phyloP scores from a whole-genome alignment of 2,113 vertebrate species.

The Paralichthys olivaceus region DNA sequence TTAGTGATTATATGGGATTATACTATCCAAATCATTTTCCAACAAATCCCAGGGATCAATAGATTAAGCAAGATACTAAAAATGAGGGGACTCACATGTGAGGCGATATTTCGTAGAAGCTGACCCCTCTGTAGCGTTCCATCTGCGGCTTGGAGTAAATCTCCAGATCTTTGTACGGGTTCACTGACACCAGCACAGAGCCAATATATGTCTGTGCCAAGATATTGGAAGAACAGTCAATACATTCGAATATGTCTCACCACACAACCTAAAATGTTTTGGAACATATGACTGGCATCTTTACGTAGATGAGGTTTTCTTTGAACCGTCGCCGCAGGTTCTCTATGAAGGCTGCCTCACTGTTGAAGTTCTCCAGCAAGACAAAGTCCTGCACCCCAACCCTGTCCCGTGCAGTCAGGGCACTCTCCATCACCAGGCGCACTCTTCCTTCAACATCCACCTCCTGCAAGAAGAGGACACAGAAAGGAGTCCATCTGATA shows the following conservation, averaged over 20 bases:
- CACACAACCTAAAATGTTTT: constrained; percentile 15
- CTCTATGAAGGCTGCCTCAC: constrained; percentile 95
- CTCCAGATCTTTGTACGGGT: constrained; percentile 96
- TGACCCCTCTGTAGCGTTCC: constrained; percentile 96
- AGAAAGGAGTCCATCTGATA: not conserved
- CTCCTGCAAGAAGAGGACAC: constrained; percentile 79
- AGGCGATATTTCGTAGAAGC: constrained; percentile 98
- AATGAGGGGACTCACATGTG: constrained; percentile 90
- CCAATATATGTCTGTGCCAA: constrained; percentile 92
- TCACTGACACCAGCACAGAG: constrained; percentile 95
- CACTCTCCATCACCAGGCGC: constrained; percentile 94
- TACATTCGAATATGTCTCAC: constrained; percentile 4
- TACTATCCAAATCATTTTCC: too few species aligned
- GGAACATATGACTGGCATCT: not conserved
- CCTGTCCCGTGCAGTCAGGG: constrained; percentile 93
- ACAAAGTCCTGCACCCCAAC: constrained; percentile 98
- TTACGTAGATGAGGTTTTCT: constrained; percentile 96
- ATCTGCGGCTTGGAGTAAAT: constrained; percentile 96
- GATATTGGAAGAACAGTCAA: constrained; percentile 26
- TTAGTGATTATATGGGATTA: not conserved
- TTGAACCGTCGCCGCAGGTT: constrained; percentile 94
- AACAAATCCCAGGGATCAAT: not conserved
- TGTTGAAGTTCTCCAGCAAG: constrained; percentile 95
- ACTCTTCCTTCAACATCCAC: constrained; percentile 89
- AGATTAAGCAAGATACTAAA: not conserved